These are phyloP conservation scores for Neoitamus cyanurus DNA, from an alignment of 2,888 invertebrate species.

Conservation along the genomic window DNA sequence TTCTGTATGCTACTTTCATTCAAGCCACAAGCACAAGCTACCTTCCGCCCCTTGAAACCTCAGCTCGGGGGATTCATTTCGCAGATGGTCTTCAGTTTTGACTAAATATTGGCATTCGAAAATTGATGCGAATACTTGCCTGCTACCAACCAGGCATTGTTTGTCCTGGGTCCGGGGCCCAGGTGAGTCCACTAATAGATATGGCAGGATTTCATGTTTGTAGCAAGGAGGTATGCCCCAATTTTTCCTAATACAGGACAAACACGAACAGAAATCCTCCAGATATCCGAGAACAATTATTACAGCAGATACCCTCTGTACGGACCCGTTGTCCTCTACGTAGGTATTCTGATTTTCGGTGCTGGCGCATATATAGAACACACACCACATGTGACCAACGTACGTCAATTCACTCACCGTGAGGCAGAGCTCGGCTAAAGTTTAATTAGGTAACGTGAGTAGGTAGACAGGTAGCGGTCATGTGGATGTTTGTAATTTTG, in stretches of 20 bases:
- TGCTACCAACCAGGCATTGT: constrained; percentile 15
- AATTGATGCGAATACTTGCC: constrained; percentile 28
- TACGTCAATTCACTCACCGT: not conserved
- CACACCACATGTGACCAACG: not conserved
- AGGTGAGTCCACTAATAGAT: not conserved
- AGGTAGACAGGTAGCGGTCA: not conserved
- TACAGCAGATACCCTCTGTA: constrained; percentile 9
- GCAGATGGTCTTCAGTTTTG: constrained; percentile 67
- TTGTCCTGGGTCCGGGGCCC: not conserved
- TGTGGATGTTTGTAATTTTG: constrained; percentile 13
- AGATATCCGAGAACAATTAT: constrained; percentile 25
- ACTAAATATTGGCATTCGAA: constrained; percentile 58
- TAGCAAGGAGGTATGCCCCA: not conserved
- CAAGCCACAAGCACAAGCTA: not conserved
- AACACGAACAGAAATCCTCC: not conserved
- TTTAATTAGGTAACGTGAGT: constrained; percentile 37
- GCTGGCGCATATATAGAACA: constrained; percentile 8
- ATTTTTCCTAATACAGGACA: constrained; percentile 18
- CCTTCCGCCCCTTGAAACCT: not conserved
- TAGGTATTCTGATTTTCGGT: constrained; percentile 17
- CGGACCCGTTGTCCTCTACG: not conserved
- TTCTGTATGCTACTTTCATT: not conserved
- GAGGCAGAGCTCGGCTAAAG: constrained; percentile 18
- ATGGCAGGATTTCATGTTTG: not conserved
- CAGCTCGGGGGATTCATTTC: constrained; percentile 58